Evolutionary conservation across 2,113 vertebrate species (phyloP), one percentile per base, ranked within the genome.

Genomic region (Eretmodus cyanostictus): DNA sequence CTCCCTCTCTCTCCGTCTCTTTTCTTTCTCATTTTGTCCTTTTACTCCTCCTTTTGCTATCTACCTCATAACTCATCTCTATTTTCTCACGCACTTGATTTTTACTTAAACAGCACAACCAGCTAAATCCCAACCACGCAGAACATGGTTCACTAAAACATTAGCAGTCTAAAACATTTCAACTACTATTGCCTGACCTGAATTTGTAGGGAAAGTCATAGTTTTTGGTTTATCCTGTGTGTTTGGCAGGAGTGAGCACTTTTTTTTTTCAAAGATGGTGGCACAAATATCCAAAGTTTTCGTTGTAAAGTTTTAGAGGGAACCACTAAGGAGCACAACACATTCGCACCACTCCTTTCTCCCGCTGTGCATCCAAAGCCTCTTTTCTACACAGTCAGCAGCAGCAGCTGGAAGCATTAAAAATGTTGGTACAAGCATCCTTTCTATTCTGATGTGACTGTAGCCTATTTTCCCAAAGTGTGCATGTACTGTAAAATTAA

Each of bases 401-500:
- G 84, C 89, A 61, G 80, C 93, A 94, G 92, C 93, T 94, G 89
- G 86, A 90, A 93, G 89, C 86, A 91, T 86, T 90, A 92, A 89
- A 78, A 81, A 80, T 71, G 38, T 89, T 87, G 55, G 86, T 83
- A 93, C 86, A 87, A 82, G 89, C 71, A 84, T 81, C 83, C 76
- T 87, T 83, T 92, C 89, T 92, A 92, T 90, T 93, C 82, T 27
- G 29, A 90, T 89, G 87, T 89, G 86, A 81, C 86, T 90, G 59
- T 63, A 90, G 53, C 81, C 86, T 86, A 73, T 87, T 83, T 88
- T 89, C 54, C 73, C 63, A 87, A 86, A 82, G 38, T 81, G 31
- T 82, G 31, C 45, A 53, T 27, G 55, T 24, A 59, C 76, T n/a
- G 76, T 89, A 78, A 85, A 91, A 82, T 80, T 59, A 59, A 29